phyloP scores from a whole-genome alignment of 1,140 invertebrate species.

The Hirudo medicinalis region DNA sequence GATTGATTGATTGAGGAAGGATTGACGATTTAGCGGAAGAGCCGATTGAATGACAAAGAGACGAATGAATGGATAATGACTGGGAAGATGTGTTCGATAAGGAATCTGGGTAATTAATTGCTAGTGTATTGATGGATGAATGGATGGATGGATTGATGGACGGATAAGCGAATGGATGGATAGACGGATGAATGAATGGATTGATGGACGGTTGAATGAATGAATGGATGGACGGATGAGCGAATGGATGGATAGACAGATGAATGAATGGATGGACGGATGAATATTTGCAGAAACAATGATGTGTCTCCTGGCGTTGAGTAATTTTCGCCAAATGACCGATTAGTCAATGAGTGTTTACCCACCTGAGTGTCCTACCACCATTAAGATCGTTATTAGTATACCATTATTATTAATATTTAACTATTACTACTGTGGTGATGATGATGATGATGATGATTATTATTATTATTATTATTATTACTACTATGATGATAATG shows the following conservation, averaged over 20 bases:
- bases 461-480: too few relatives aligned
- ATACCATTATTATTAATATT: too few relatives aligned
- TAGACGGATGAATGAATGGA: not conserved
- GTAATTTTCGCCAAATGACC: not conserved
- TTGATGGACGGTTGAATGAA: not conserved
- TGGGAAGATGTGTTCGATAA: too few relatives aligned
- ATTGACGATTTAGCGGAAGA: not conserved
- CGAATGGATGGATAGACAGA: not conserved
- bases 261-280: slow-evolving; percentile 1
- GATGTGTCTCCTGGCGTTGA: not conserved
- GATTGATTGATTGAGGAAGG: not conserved
- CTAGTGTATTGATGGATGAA: not conserved
- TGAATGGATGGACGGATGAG: not conserved
- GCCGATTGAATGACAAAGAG: not conserved
- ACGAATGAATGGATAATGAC: too few relatives aligned
- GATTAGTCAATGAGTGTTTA: too few relatives aligned
- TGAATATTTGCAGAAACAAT: not conserved
- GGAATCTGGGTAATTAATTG: too few relatives aligned
- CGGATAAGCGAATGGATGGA: not conserved
- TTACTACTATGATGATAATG: too few relatives aligned
- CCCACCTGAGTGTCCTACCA: too few relatives aligned
- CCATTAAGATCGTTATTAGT: too few relatives aligned
- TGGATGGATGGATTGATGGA: not conserved
- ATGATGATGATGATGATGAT: too few relatives aligned
- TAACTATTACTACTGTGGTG: too few relatives aligned